Conservation (phyloP, 2,888 invertebrate genomes). For the Bimastos eiseni region DNA sequence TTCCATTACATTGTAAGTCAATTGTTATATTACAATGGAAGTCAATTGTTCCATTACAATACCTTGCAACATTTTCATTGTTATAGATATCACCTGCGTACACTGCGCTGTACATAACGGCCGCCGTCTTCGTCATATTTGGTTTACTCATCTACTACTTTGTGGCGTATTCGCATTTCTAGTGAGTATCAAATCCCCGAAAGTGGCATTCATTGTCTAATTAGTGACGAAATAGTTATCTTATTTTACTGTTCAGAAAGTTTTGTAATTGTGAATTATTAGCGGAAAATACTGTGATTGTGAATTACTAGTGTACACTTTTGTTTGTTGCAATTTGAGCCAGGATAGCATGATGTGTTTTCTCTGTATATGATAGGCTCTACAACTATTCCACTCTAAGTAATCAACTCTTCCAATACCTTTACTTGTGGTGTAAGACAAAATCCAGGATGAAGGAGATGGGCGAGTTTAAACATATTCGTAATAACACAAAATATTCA, state of each 20-base stretch:
- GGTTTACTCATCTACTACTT: constrained; percentile 29
- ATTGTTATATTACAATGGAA: neutral
- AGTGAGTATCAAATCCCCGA: constrained; percentile 17
- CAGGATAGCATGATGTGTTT: too few relatives aligned
- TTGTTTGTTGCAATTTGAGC: too few relatives aligned
- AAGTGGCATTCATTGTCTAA: neutral
- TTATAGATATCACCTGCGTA: constrained; percentile 21
- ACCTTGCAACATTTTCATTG: neutral
- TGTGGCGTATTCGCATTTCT: constrained; percentile 30
- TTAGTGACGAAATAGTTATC: neutral
- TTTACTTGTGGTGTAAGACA: too few relatives aligned
- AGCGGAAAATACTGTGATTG: too few relatives aligned
- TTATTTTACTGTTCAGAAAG: neutral
- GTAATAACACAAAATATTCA: too few relatives aligned
- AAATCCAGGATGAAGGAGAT: too few relatives aligned
- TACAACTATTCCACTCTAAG: too few relatives aligned
- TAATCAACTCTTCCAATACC: too few relatives aligned
- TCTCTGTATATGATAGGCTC: too few relatives aligned
- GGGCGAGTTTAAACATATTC: too few relatives aligned
- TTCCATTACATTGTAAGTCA: neutral
- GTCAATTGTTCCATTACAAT: neutral
- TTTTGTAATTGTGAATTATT: too few relatives aligned
- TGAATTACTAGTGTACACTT: too few relatives aligned
- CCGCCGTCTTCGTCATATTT: neutral
- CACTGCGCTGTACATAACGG: constrained; percentile 27